Evolutionary conservation across 2,797 vertebrate species (phyloP).

Genomic region (Tarsius wallacei): DNA sequence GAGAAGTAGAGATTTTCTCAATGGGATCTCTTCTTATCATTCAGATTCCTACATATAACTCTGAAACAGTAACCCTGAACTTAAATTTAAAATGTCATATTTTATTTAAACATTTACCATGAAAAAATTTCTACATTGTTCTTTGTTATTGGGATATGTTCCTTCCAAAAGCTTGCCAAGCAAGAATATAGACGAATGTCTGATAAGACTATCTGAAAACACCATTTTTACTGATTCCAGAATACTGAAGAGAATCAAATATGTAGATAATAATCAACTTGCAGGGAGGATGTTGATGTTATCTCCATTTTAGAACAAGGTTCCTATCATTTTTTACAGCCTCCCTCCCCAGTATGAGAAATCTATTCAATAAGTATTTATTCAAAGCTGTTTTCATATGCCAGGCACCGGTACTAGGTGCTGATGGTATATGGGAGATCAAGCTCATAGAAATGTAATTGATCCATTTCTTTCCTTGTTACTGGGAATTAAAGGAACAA

Average conservation of each 20-base stretch:
- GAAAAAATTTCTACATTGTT: constrained; percentile 18
- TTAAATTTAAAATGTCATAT: constrained; percentile 52
- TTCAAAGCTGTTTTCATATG: background rate
- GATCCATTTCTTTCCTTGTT: background rate
- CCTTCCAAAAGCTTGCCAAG: background rate
- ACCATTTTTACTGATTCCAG: constrained; percentile 11
- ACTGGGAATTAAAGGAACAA: constrained; percentile 47
- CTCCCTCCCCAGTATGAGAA: background rate
- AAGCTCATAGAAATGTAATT: background rate
- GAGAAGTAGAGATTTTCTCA: constrained; percentile 23
- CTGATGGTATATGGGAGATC: background rate
- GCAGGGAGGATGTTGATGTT: background rate
- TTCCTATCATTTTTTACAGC: constrained; percentile 4
- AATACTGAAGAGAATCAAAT: background rate
- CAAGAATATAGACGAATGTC: background rate
- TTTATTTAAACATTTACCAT: constrained; percentile 58
- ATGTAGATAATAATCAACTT: background rate
- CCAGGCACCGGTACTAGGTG: background rate
- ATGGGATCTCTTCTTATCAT: background rate
- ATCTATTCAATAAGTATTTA: background rate
- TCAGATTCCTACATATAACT: background rate
- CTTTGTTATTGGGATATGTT: constrained; percentile 12
- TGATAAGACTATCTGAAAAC: constrained; percentile 31
- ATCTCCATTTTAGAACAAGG: background rate
- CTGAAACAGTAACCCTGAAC: constrained; percentile 14